A percentile compares a stretch with the other conserved stretches of the same genome.
These are phyloP conservation scores for Yponomeuta evonymella DNA, from an alignment of 2,888 invertebrate species.

Conservation along the genomic window DNA sequence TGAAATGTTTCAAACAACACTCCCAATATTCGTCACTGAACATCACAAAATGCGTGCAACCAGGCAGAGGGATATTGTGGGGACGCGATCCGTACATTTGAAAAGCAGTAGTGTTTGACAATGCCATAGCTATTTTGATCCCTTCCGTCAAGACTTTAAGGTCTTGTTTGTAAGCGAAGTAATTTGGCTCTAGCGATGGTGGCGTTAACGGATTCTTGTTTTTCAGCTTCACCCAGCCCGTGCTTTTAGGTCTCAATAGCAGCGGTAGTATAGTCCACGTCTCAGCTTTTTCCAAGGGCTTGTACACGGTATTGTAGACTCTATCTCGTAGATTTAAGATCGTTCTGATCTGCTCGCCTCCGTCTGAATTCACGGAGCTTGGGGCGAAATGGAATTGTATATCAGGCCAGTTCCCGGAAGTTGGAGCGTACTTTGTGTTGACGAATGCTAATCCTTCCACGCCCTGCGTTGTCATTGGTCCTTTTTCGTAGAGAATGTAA, in stretches of 20 bases:
- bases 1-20: constrained; percentile 87
- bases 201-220: constrained; percentile 87
- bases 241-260: constrained; percentile 89
- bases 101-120: constrained; percentile 87
- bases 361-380: constrained; percentile 89
- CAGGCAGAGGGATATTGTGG: constrained; percentile 87
- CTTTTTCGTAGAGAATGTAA: constrained; percentile 86
- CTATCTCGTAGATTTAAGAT: constrained; percentile 85
- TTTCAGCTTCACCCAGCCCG: constrained; percentile 89
- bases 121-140: constrained; percentile 87
- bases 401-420: constrained; percentile 86
- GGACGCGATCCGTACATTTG: constrained; percentile 87
- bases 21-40: constrained; percentile 92
- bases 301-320: constrained; percentile 90
- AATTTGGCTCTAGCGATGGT: constrained; percentile 94
- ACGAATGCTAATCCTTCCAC: constrained; percentile 92
- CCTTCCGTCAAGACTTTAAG: constrained; percentile 87
- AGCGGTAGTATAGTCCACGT: constrained; percentile 91
- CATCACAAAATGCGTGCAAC: constrained; percentile 82
- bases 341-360: constrained; percentile 85
- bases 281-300: constrained; percentile 85
- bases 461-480: constrained; percentile 89
- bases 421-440: constrained; percentile 90
- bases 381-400: constrained; percentile 92
- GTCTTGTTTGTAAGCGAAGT: constrained; percentile 91